Base-by-base conservation (phyloP, 2,113 vertebrate genomes). In the Platichthys stellatus region DNA sequence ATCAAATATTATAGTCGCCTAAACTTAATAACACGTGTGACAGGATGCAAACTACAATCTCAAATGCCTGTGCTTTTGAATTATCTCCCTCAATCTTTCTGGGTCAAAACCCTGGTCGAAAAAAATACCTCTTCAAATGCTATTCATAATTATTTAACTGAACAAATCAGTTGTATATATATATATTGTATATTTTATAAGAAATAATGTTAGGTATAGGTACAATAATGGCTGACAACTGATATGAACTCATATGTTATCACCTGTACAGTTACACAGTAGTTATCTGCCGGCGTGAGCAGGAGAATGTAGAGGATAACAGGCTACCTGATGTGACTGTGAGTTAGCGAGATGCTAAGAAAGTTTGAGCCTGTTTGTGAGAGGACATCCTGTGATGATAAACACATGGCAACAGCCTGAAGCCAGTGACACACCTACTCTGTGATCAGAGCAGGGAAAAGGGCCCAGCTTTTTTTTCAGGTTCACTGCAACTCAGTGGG, bases 401-500 rank as follows among this genome's bases (percentile, higher is more conserved):
- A 90, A 90, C 86, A 90, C 68, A 79, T 70, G 51, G 51, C 51
- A n/a, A 10, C 18, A 3, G 20, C 51, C 51, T 20, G 51, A 21
- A n/a, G 51, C 63, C 47, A 24, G 58, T 20, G 74, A 64, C 66
- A 72, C 60, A 74, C 60, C 76, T 54, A 62, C 58, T 85, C 80
- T 81, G 79, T 78, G 80, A 90, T 89, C 84, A 82, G 74, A 57
- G 75, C 63, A 57, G 56, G 63, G 66, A 80, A 70, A 66, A 60
- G 14, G 17, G 70, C 54, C 56, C 21, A 13, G 45, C 45, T 47
- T 72, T 62, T 62, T 69, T 43, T 31, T 71, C 45, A n/a, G 28
- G 51, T 78, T 65, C 70, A 83, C 73, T 87, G 68, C 56, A 47
- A 57, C 85, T 82, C 87, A 81, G 83, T 78, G 74, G 90, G 90